Base-by-base conservation (phyloP, 2,888 invertebrate species). In the Agonopterix heracliana region DNA sequence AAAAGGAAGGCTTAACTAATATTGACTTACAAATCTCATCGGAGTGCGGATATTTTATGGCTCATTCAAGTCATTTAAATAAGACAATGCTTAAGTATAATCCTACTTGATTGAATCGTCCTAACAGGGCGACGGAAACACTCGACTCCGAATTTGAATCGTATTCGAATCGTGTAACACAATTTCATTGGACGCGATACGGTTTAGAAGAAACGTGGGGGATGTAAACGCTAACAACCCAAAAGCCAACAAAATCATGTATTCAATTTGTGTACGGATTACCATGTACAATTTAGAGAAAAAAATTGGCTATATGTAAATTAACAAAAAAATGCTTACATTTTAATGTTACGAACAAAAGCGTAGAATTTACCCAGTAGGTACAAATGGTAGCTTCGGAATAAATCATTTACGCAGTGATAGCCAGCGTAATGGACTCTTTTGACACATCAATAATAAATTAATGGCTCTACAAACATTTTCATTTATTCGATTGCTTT, bases 61-160 rank as follows among this genome's bases (percentile, higher is more conserved):
- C 64, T 65, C 67, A 67, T 69, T 73, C 71, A 62, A 62, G 72
- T 67, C 68, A 75, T 75, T 74, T 71, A 74, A 78, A 79, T 73
- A 71, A 78, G 71, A 68, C 73, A 69, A 68, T 68, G 67, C 72
- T 69, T 26, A 71, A 69, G 67, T 66, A 56, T 70, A 72, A 78
- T 77, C 75, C 75, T 66, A 68, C 71, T 76, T 80, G 81, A 81
- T 81, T 80, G 78, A 78, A 81, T 79, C 71, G 71, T 70, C 63
- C 64, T 68, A 67, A 2, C 69, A 65, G 65, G 54, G 55, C 67
- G 56, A 62, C 61, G 62, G 63, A 57, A 61, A 65, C 63, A 64
- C 63, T 66, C 66, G 59, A 74, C 81, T 80, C 82, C 77, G 76
- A 82, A 80, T 80, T 82, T 77, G 76, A 82, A 80, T 82, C 78